Percentiles rank a stretch among this genome's conserved stretches.
Evolutionary conservation across 1,140 invertebrate species (phyloP).

Genomic region (Dendroctonus valens): DNA sequence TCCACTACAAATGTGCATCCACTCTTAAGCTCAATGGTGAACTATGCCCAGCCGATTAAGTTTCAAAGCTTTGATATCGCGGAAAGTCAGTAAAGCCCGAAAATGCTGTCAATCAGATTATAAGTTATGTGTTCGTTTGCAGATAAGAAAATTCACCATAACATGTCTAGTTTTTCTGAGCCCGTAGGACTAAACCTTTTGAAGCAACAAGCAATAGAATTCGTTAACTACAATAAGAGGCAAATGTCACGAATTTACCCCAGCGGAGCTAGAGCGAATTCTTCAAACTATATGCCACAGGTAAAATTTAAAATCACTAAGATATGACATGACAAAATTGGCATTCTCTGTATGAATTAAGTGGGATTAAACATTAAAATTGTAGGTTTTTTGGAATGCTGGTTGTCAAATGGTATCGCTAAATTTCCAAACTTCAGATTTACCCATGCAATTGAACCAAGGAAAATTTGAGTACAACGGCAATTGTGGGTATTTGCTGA

Average conservation of each 20-base stretch:
- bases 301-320: constrained; percentile 53
- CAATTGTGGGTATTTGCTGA: constrained; percentile 93
- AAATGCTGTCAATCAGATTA: background rate
- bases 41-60: constrained; percentile 99
- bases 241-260: constrained; percentile 99
- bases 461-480: constrained; percentile 99
- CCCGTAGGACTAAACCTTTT: constrained; percentile 92
- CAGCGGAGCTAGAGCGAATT: constrained; percentile 96
- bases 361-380: background rate
- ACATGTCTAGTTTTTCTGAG: constrained; percentile 98
- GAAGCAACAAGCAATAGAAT: constrained; percentile 94
- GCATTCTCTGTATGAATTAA: too few relatives aligned
- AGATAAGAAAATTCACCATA: constrained; percentile 94
- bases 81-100: constrained; percentile 66
- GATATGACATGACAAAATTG: too few relatives aligned
- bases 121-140: background rate
- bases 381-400: constrained; percentile 86
- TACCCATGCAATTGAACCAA: constrained; percentile 99
- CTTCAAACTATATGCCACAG: constrained; percentile 99
- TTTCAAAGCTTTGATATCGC: constrained; percentile 97
- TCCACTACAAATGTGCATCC: constrained; percentile 99
- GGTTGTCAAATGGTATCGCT: constrained; percentile 97
- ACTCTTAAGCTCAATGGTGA: constrained; percentile 96
- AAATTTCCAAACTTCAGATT: constrained; percentile 99
- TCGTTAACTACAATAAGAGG: constrained; percentile 99